Conservation (phyloP, 1,140 invertebrate genomes). For the Cephus cinctus region DNA sequence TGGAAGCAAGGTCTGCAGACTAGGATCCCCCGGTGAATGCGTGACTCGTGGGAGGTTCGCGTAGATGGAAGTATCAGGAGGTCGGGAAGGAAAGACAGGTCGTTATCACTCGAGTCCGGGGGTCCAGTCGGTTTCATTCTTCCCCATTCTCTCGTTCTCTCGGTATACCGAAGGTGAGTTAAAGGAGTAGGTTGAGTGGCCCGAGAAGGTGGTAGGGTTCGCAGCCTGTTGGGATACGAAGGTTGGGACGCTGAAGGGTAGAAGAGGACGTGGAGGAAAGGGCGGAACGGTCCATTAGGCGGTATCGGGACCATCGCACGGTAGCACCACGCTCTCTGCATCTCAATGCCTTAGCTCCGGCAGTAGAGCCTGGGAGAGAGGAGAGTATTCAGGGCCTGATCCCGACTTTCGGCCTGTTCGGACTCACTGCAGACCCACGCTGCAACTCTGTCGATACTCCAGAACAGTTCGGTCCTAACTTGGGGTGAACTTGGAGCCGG, state of each 20-base stretch:
- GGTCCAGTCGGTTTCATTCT: constrained; percentile 1
- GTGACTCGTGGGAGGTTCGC: not conserved
- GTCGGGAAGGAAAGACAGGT: constrained; percentile 5
- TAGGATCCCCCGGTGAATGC: not conserved
- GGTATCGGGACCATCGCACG: constrained; percentile 57
- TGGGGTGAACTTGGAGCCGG: constrained; percentile 28
- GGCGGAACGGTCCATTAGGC: constrained; percentile 54
- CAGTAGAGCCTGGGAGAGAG: constrained; percentile 15
- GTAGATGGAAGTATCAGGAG: too few relatives aligned
- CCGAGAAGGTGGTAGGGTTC: constrained; percentile 13
- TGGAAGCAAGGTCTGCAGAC: too few relatives aligned
- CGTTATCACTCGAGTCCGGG: constrained; percentile 4
- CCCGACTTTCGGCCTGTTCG: not conserved
- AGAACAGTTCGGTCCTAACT: too few relatives aligned
- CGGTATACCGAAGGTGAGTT: constrained; percentile 19
- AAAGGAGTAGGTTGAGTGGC: constrained; percentile 31
- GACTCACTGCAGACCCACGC: too few relatives aligned
- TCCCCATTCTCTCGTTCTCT: not conserved
- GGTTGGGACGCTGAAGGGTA: constrained; percentile 19
- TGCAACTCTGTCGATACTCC: too few relatives aligned
- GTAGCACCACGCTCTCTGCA: constrained; percentile 57
- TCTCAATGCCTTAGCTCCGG: constrained; percentile 46
- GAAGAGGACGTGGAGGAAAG: constrained; percentile 37
- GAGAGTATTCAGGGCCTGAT: constrained; percentile 29
- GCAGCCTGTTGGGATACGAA: too few relatives aligned